phyloP scores from a whole-genome alignment of 2,113 vertebrate genomes.

The Lethenteron reissneri region DNA sequence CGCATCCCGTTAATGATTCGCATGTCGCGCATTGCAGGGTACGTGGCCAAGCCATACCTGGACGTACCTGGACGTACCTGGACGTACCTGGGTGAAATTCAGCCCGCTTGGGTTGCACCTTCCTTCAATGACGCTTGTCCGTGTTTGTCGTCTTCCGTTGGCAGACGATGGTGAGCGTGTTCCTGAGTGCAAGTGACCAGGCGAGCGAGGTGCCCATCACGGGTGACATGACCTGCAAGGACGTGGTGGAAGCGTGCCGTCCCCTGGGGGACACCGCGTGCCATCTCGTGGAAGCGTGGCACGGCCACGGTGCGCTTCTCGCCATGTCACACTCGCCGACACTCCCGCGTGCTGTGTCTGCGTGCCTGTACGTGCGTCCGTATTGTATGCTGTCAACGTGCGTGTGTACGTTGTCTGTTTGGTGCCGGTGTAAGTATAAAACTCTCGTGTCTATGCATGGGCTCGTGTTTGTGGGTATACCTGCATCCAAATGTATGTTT shows the following conservation, averaged over 20 bases:
- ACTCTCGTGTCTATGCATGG: background rate
- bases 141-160: too few relatives aligned
- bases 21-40: too few relatives aligned
- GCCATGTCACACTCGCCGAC: too few relatives aligned
- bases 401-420: background rate
- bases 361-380: background rate
- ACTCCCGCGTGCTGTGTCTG: background rate
- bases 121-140: too few relatives aligned
- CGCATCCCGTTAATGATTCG: too few relatives aligned
- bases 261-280: background rate
- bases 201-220: slow-evolving; percentile 1
- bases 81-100: too few relatives aligned
- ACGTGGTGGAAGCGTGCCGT: background rate
- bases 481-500: background rate
- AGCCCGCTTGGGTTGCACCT: too few relatives aligned
- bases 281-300: slow-evolving; percentile 5
- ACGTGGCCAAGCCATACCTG: too few relatives aligned
- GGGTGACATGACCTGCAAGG: slow-evolving; percentile 1
- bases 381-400: background rate
- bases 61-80: too few relatives aligned
- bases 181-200: background rate
- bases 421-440: background rate
- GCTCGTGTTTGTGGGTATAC: background rate
- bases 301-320: background rate
- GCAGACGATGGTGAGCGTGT: slow-evolving; percentile 1